These are phyloP conservation scores for Drosophila fuyamai DNA, from an alignment of 1,140 invertebrate species.

Conservation along the genomic window DNA sequence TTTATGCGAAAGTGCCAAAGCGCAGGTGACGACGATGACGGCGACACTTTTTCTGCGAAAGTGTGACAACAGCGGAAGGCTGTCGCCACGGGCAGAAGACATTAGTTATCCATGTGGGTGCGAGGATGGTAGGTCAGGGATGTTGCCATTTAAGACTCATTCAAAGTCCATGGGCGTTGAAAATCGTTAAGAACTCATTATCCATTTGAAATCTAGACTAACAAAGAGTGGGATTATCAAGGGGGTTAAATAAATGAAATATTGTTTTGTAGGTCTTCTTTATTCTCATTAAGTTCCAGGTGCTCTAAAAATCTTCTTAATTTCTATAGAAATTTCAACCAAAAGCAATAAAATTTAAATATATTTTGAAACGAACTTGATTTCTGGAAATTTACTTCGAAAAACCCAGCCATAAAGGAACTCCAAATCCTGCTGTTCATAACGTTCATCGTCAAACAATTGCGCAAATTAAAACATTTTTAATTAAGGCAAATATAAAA, in stretches of 20 bases:
- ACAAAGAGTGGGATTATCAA: background rate
- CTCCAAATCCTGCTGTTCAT: background rate
- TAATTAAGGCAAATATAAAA: slow-evolving; percentile 68
- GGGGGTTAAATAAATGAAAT: no score
- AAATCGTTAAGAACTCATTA: background rate
- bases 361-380: background rate
- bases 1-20: slow-evolving; percentile 76
- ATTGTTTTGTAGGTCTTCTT: no score
- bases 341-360: background rate
- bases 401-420: background rate
- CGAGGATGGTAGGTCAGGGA: slow-evolving; percentile 16
- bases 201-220: background rate
- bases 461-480: slow-evolving; percentile 70
- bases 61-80: slow-evolving; percentile 34
- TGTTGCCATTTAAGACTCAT: slow-evolving; percentile 2
- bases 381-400: background rate
- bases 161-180: background rate
- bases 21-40: slow-evolving; percentile 65
- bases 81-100: slow-evolving; percentile 32
- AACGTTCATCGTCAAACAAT: slow-evolving; percentile 8
- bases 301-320: no score
- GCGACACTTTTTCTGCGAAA: slow-evolving; percentile 49
- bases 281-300: background rate
- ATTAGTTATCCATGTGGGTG: slow-evolving; percentile 37
- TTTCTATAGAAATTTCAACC: no score